Base-by-base conservation (phyloP, 2,888 invertebrate species). In the Emmelina monodactyla region DNA sequence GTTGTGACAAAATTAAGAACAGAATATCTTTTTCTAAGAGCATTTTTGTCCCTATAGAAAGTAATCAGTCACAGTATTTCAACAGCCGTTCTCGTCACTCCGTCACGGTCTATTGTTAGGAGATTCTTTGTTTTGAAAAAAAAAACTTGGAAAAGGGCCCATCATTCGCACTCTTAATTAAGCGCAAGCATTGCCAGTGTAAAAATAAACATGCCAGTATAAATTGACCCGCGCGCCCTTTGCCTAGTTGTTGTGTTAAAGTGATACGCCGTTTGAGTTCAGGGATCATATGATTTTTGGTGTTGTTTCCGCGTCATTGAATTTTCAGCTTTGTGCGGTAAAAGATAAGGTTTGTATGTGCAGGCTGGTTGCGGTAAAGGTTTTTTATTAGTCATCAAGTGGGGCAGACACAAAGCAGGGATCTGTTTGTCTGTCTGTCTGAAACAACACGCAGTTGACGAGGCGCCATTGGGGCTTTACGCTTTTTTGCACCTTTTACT, bases 141-240 rank as follows among this genome's bases (percentile, higher is more conserved):
- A 49, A 65, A 60, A 53, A 49, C 51, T 48, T 48, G 53, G 47
- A 65, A 66, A 60, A 61, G 55, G 53, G 55, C 56, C 62, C 60
- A 63, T 70, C 69, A 62, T 65, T 70, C 68, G 65, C 70, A 68
- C 72, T 69, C 63, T 68, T 72, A 72, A 76, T 73, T 73, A 73
- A 64, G 49, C 55, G 55, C 55, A 46, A 60, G 57, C 53, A 54
- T 53, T 54, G 60, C 52, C 49, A 53, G 52, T 45, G 42, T 41
- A 49, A 61, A 59, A 59, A 58, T 55, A 64, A 61, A 66, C 58
- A 59, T 53, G 61, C 71, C 73, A 67, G 44, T 42, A 33, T 56
- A 52, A 48, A 40, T 43, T 53, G 69, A 61, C 44, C 63, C 43
- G 32, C 40, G 38, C 39, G 35, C 34, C 41, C 35, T 42, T 32